Conservation (phyloP, 2,888 invertebrate genomes). For the Chouioia cunea region DNA sequence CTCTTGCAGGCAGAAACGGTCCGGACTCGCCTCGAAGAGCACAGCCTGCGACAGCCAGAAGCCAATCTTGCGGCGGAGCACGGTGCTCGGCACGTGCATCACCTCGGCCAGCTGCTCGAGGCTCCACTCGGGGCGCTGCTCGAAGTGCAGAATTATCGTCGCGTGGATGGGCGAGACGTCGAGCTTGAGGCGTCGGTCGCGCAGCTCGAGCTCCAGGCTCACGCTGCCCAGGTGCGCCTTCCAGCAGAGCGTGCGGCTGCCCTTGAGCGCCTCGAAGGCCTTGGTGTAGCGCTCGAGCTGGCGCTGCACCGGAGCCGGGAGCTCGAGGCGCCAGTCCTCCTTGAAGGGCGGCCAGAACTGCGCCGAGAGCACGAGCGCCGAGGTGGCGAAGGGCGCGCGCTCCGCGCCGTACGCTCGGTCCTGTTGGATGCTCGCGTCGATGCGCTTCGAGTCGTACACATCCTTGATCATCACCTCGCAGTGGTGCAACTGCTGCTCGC, state of each 20-base stretch:
- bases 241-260: slow-evolving; percentile 94
- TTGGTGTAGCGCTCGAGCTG: slow-evolving; percentile 90
- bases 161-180: slow-evolving; percentile 94
- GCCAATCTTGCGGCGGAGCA: slow-evolving; percentile 86
- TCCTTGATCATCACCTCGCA: slow-evolving; percentile 99
- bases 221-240: slow-evolving; percentile 94
- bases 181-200: slow-evolving; percentile 82
- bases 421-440: slow-evolving; percentile 87
- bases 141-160: slow-evolving; percentile 93
- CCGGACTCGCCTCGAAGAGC: slow-evolving; percentile 81
- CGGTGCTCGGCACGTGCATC: slow-evolving; percentile 89
- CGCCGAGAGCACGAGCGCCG: slow-evolving; percentile 93
- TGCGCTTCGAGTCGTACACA: slow-evolving; percentile 93
- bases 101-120: slow-evolving; percentile 87
- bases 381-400: slow-evolving; percentile 75
- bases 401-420: slow-evolving; percentile 64
- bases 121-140: slow-evolving; percentile 87
- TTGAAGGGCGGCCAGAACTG: slow-evolving; percentile 99
- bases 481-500: slow-evolving; percentile 94
- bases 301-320: slow-evolving; percentile 84
- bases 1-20: slow-evolving; percentile 82
- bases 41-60: slow-evolving; percentile 96
- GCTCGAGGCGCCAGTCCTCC: slow-evolving; percentile 87
- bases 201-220: slow-evolving; percentile 89
- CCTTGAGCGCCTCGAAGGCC: slow-evolving; percentile 90